Evolutionary conservation across 2,113 vertebrate genomes (phyloP), one percentile per base, ranked within the genome.

Genomic region (Cyprinodon tularosa): DNA sequence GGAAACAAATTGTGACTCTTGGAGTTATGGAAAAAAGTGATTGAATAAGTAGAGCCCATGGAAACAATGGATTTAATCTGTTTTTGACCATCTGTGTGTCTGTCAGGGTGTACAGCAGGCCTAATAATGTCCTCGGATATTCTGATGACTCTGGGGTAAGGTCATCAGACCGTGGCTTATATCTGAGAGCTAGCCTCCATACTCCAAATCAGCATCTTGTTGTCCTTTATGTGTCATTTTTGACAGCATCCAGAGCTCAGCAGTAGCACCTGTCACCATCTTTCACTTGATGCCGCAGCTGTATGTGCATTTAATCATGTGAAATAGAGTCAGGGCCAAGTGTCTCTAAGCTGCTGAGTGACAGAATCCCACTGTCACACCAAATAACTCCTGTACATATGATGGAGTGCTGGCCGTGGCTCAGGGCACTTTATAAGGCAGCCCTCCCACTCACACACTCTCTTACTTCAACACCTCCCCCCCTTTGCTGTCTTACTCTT

Each of bases 351-450:
- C 69, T 37, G n/a, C 67, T 77, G 85, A 89, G 83, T 84, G 86
- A 89, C 91, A 90, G 84, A 85, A 89, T 86, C 76, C 73, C 76
- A 64, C 78, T 84, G 89, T 92, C 91, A 90, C 67, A 86, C 86
- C 79, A 84, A 92, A 92, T 88, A 92, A 81, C 68, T 87, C 77
- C 69, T 68, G 81, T 76, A 68, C 11, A 17, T 74, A 71, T 90
- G 92, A 93, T 88, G 76, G 86, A 90, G 79, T 42, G 59, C 74
- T 77, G 78, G 84, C 88, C 68, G 63, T 86, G 72, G 91, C 88
- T 89, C 44, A 83, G 50, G 86, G 90, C 83, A 66, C 80, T 83
- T 84, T 76, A 50, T 65, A 68, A 81, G 76, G 68, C 81, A 60
- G 7, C 66, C 63, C 66, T 40, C 53, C 53, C 48, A 53, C 42